These are phyloP conservation scores for Corvus hawaiiensis DNA, from an alignment of 2,113 vertebrate genomes.

Conservation along the genomic window DNA sequence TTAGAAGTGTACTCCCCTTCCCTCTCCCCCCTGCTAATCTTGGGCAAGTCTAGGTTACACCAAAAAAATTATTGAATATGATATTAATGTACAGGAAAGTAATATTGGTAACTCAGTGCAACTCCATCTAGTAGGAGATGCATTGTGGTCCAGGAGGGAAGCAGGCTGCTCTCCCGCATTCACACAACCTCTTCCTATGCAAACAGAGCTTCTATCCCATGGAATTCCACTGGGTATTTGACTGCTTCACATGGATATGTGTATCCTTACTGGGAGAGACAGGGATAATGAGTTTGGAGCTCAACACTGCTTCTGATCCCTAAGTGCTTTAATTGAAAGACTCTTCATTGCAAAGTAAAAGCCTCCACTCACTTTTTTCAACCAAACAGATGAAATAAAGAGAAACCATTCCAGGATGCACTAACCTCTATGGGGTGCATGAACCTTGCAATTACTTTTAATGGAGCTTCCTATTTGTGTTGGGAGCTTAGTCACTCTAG, in stretches of 20 bases:
- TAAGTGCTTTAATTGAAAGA: background rate
- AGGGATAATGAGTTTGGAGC: background rate
- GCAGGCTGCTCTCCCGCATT: background rate
- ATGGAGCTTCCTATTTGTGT: background rate
- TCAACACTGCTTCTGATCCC: background rate
- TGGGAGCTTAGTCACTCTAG: background rate
- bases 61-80: background rate
- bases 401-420: background rate
- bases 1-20: fast-evolving
- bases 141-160: background rate
- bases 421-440: background rate
- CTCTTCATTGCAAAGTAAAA: background rate
- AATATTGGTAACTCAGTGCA: too few relatives aligned
- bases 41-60: background rate
- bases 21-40: background rate
- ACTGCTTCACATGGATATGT: background rate
- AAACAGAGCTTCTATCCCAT: background rate
- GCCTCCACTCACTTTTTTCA: background rate
- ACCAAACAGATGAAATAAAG: background rate
- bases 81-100: background rate
- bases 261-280: background rate
- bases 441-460: background rate
- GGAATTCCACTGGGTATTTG: background rate
- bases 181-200: fast-evolving
- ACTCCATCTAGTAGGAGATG: background rate